These are phyloP conservation scores for Andinoacara biseriatus DNA, from an alignment of 2,113 vertebrate species.

Conservation along the genomic window DNA sequence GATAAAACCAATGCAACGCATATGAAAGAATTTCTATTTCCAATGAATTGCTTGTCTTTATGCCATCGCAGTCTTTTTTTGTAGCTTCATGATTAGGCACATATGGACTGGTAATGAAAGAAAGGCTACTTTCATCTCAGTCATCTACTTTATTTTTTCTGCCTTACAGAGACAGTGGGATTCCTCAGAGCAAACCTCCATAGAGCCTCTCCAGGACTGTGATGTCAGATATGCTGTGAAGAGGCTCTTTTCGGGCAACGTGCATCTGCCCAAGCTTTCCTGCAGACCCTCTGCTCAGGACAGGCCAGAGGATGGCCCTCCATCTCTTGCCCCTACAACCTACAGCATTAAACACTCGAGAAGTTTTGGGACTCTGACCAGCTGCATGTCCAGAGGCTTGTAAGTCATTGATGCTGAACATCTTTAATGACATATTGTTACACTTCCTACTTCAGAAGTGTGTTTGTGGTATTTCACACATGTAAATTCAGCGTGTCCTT, in stretches of 20 bases:
- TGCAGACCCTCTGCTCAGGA: conserved; percentile 62
- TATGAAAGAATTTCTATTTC: conserved; percentile 2
- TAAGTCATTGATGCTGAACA: conserved; percentile 44
- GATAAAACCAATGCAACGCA: not conserved
- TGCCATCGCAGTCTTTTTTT: not conserved
- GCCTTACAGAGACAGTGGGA: conserved; percentile 66
- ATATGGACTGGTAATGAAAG: not conserved
- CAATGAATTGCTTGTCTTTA: not conserved
- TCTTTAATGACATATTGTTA: not conserved
- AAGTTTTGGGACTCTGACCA: conserved; percentile 62
- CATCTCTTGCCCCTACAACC: not conserved
- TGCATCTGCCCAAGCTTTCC: conserved; percentile 79
- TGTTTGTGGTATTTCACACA: not conserved
- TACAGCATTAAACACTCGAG: conserved; percentile 70
- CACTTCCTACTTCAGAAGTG: not conserved
- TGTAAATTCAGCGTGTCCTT: not conserved
- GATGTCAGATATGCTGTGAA: conserved; percentile 63
- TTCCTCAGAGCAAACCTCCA: conserved; percentile 15
- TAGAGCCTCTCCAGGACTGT: conserved; percentile 1
- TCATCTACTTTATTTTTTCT: not conserved
- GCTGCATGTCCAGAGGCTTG: conserved; percentile 43
- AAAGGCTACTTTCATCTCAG: not conserved
- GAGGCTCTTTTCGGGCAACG: conserved; percentile 82
- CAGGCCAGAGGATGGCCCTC: conserved; percentile 21
- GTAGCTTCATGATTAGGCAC: not conserved